phyloP scores from a whole-genome alignment of 1,140 invertebrate species.

The Drosophila arawakana region DNA sequence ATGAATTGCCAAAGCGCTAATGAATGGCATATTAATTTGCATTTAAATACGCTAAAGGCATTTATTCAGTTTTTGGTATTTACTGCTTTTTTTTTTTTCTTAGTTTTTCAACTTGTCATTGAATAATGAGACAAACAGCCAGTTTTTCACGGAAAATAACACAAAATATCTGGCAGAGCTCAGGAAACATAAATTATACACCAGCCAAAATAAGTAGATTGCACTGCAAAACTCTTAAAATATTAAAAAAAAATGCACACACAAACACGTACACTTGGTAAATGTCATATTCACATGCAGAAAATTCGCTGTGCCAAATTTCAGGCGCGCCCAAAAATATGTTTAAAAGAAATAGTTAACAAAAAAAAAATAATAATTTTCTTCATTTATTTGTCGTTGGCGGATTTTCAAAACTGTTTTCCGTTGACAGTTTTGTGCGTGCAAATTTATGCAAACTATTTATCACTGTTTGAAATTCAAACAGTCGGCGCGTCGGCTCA shows the following conservation, averaged over 20 bases:
- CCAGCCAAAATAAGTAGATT: conserved; percentile 29
- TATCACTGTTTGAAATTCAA: conserved; percentile 40
- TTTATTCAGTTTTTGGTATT: not conserved
- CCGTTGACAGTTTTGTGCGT: conserved; percentile 59
- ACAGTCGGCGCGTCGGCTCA: conserved; percentile 21
- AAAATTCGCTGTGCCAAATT: conserved; percentile 51
- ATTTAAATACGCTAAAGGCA: conserved; percentile 52
- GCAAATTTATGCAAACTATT: conserved; percentile 53
- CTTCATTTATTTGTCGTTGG: conserved; percentile 35
- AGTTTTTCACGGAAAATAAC: conserved; percentile 26
- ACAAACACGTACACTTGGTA: conserved; percentile 40
- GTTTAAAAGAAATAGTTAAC: not conserved
- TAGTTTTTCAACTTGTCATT: conserved; percentile 48
- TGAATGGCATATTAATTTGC: conserved; percentile 75
- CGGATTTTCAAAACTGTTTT: conserved; percentile 26
- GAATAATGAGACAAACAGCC: conserved; percentile 58
- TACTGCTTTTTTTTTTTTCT: not conserved
- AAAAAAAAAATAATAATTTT: conserved; percentile 36
- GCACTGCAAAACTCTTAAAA: conserved; percentile 36
- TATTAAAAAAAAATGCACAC: conserved; percentile 15
- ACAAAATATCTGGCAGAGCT: conserved; percentile 19
- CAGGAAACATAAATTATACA: conserved; percentile 63
- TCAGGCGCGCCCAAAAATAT: conserved; percentile 45
- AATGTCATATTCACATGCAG: conserved; percentile 64
- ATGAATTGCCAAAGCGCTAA: conserved; percentile 58